These are phyloP conservation scores for Cephalopterus ornatus DNA, from an alignment of 2,113 vertebrate species.

Conservation along the genomic window DNA sequence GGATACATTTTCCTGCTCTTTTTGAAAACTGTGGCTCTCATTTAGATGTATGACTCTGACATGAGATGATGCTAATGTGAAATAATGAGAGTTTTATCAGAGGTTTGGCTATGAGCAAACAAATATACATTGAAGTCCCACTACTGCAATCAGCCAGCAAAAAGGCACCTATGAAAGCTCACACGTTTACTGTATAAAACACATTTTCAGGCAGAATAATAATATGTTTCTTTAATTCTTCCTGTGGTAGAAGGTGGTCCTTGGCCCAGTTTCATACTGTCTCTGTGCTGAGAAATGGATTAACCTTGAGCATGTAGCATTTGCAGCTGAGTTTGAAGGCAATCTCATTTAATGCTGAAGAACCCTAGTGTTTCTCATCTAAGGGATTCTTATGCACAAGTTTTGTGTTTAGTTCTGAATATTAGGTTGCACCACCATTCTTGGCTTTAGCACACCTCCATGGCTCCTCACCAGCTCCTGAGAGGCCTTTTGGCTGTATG, in stretches of 20 bases:
- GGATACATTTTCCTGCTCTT: not conserved
- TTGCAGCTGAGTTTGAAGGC: not conserved
- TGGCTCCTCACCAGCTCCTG: not conserved
- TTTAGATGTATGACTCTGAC: not conserved
- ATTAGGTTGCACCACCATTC: not conserved
- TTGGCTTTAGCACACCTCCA: not conserved
- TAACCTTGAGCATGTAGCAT: not conserved
- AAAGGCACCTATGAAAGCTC: not conserved
- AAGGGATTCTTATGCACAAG: not conserved
- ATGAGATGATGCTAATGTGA: not conserved
- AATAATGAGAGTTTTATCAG: not conserved
- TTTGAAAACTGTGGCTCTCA: not conserved
- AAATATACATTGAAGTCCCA: not conserved
- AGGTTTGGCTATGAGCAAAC: not conserved
- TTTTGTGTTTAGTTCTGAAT: not conserved
- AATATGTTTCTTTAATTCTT: not conserved
- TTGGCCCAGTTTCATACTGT: not conserved
- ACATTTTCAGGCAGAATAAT: not conserved
- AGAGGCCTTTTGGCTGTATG: not conserved
- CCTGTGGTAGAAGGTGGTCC: not conserved
- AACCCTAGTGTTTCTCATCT: not conserved
- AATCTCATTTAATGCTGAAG: not conserved
- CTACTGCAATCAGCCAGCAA: not conserved
- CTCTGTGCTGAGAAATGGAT: not conserved
- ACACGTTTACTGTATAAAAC: not conserved